Base-by-base conservation (phyloP, 2,888 invertebrate genomes). In the Drosophila fungiperda region DNA sequence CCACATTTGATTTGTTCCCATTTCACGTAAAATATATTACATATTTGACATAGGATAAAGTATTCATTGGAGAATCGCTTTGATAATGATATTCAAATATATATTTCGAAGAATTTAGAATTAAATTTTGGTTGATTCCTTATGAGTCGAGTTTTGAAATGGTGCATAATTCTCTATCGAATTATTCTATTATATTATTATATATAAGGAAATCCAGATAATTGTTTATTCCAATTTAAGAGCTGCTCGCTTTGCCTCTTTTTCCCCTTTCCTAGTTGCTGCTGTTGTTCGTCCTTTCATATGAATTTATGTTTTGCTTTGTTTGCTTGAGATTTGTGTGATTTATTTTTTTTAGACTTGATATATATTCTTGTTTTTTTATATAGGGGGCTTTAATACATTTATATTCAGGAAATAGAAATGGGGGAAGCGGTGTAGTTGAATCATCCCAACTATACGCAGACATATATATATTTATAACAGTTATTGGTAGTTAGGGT, bases 401-500 rank as follows among this genome's bases (percentile, higher is more conserved):
- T 61, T 54, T 54, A 42, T 33, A 68, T 11, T 48, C 15, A 40
- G 57, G 40, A 53, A 33, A 36, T 42, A n/a, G 26, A 20, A 45
- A 32, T n/a, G 12, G 42, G 48, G 53, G 2, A 15, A 50, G 20
- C 7, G 15, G n/a, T 33, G 40, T 49, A 50, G 66, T 36, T 45
- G 36, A 66, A 36, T n/a, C 33, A 59, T 59, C 54, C 36, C 52
- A 71, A 71, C 70, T 62, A 57, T 57, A 45, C 36, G 64, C 64
- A 29, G 29, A 42, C 36, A 74, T 29, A 73, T 32, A 55, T 36
- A 55, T 35, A 52, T 38, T 40, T 54, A 35, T 26, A 6, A 60
- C 33, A 48, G 33, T 15, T 38, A 61, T 45, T 36, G 55, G 26
- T 54, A 38, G 36, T 15, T 40, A 6, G 9, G 52, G 20, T 20